Base-by-base conservation (phyloP, 2,888 invertebrate species). In the Anthophora plumipes region DNA sequence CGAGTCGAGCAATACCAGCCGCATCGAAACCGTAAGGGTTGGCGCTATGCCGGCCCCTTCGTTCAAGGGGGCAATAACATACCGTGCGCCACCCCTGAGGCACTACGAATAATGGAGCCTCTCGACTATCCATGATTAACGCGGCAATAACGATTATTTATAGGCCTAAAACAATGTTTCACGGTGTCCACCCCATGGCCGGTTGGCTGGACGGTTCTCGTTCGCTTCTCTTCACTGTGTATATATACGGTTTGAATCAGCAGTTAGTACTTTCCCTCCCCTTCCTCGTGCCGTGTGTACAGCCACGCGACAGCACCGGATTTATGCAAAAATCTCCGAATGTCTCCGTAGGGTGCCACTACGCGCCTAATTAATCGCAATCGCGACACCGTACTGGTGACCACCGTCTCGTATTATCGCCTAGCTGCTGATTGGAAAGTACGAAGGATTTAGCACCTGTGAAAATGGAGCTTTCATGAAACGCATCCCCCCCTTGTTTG, bases 121-220 rank as follows among this genome's bases (percentile, higher is more conserved):
- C 89, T 88, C 89, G 90, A 90, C 91, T 90, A 91, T 89, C 91
- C 91, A 91, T 92, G 92, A 92, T 92, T 91, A 92, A 92, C 92
- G 91, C 86, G 87, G 92, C 91, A 92, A 92, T 92, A 92, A 92
- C 91, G 91, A 92, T 92, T 92, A 92, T 92, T 92, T 92, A 92
- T 92, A 90, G 92, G 90, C 88, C 86, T 89, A 91, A 92, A 92
- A 92, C 92, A 91, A 92, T 91, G 92, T 92, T 92, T 91, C 91
- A 89, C 91, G 85, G 84, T 90, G 91, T 91, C 91, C 91, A 88
- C 87, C 84, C 76, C 81, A 80, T 59, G 77, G 69, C 78, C 71
- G 68, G 78, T 67, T 66, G 22, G 63, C 31, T 60, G 41, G 70
- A 41, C 73, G 66, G 31, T 69, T 80, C 84, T 74, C 73, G 71